These are phyloP conservation scores for Arizona elegans DNA, from an alignment of 2,113 vertebrate species.

Conservation along the genomic window DNA sequence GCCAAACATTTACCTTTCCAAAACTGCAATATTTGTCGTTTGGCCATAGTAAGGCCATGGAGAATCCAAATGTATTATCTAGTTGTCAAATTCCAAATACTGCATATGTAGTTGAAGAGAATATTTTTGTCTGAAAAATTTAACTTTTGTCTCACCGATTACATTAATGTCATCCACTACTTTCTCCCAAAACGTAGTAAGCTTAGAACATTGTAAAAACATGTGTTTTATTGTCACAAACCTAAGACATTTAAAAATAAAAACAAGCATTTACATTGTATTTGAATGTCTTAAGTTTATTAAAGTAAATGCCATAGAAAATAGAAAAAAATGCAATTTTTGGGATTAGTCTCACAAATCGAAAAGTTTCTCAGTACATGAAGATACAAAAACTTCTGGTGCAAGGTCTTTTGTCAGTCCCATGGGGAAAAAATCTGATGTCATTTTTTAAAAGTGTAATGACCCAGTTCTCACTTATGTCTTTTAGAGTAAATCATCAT, in stretches of 20 bases:
- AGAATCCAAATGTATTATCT: not conserved
- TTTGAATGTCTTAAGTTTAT: not conserved
- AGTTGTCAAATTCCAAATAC: not conserved
- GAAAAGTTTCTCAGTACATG: not conserved
- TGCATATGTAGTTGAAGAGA: not conserved
- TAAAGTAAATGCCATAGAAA: not conserved
- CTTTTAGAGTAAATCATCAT: slow-evolving; percentile 77
- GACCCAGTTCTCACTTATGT: slow-evolving; percentile 42
- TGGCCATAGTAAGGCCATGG: not conserved
- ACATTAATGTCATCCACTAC: not conserved
- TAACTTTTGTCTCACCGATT: not conserved
- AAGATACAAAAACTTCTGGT: slow-evolving; percentile 9
- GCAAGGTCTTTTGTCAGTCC: not conserved
- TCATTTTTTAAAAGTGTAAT: slow-evolving; percentile 4
- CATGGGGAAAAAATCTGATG: not conserved
- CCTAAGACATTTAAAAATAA: not conserved
- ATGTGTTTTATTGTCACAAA: not conserved
- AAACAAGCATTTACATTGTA: not conserved
- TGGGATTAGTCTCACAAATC: not conserved
- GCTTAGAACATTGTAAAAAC: not conserved
- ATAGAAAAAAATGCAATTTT: not conserved
- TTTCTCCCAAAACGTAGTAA: not conserved
- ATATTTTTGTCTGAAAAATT: not conserved
- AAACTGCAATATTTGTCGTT: not conserved
- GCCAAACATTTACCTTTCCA: not conserved